Evolutionary conservation across 2,797 vertebrate species (phyloP).

Genomic region (Spinibarbus caldwelli): DNA sequence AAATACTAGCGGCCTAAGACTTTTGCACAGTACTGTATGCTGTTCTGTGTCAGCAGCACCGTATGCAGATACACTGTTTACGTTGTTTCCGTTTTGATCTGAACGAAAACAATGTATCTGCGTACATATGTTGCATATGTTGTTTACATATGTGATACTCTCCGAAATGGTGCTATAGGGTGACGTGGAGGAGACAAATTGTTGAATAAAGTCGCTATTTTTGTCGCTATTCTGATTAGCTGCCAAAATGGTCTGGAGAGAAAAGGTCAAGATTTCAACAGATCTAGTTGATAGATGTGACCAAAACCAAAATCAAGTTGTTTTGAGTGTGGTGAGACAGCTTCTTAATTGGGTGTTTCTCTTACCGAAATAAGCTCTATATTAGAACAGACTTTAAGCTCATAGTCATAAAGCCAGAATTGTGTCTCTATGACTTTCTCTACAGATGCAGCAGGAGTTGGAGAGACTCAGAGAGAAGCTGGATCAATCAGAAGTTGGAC

Average conservation of each 20-base stretch:
- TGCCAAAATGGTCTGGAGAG: not conserved
- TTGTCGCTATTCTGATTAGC: not conserved
- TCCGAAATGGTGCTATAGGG: too few species aligned
- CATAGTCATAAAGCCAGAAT: not conserved
- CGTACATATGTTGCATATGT: too few species aligned
- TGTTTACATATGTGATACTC: too few species aligned
- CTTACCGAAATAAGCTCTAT: not conserved
- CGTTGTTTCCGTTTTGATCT: too few species aligned
- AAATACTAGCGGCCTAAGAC: too few species aligned
- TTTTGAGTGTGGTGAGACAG: not conserved
- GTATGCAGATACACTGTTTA: too few species aligned
- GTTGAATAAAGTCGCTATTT: too few species aligned
- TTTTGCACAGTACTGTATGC: too few species aligned
- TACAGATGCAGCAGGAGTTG: slow-evolving; percentile 86
- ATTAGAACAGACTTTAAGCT: not conserved
- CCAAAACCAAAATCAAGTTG: not conserved
- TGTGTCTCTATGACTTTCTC: slow-evolving; percentile 11
- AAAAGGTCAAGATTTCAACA: not conserved
- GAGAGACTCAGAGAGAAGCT: slow-evolving; percentile 79
- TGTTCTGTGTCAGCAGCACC: too few species aligned
- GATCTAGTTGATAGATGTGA: not conserved
- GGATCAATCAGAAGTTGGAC: slow-evolving; percentile 85
- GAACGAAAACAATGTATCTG: too few species aligned
- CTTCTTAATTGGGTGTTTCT: not conserved
- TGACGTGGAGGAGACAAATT: too few species aligned